Evolutionary conservation across 2,888 invertebrate genomes (phyloP).

Genomic region (Hartigia nigra): DNA sequence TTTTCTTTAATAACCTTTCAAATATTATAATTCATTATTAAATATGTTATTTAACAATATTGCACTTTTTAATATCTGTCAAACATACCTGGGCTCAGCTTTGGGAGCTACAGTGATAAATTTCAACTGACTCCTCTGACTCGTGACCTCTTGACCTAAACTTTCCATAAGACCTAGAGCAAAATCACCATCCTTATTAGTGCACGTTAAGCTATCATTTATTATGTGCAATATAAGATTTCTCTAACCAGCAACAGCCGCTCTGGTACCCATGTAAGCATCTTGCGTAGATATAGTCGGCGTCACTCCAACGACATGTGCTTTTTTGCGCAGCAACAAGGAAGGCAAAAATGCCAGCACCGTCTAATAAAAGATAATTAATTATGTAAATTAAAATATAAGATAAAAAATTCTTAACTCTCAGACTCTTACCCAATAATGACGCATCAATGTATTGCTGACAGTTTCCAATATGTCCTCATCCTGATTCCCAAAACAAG

Average conservation of each 20-base stretch:
- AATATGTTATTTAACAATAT: background rate
- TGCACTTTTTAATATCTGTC: background rate
- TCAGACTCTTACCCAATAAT: constrained; percentile 54
- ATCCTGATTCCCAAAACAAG: constrained; percentile 45
- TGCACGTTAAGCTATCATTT: background rate
- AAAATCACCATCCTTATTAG: background rate
- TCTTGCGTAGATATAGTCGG: constrained; percentile 51
- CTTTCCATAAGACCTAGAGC: constrained; percentile 57
- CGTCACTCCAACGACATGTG: constrained; percentile 56
- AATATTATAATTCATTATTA: background rate
- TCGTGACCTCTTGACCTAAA: constrained; percentile 48
- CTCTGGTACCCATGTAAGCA: constrained; percentile 53
- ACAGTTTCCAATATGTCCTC: constrained; percentile 53
- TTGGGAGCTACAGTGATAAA: constrained; percentile 56
- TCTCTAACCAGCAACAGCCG: constrained; percentile 53
- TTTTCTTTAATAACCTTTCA: constrained; percentile 40
- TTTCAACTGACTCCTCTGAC: constrained; percentile 43
- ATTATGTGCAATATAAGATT: background rate
- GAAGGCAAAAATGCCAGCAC: constrained; percentile 58
- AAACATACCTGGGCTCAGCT: constrained; percentile 44
- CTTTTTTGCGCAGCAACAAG: constrained; percentile 48
- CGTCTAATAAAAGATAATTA: constrained; percentile 40
- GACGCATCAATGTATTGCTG: constrained; percentile 55
- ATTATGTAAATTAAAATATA: constrained; percentile 8
- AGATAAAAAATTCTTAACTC: constrained; percentile 1